phyloP scores from a whole-genome alignment of 2,113 vertebrate species.

The Nothocercus julius region DNA sequence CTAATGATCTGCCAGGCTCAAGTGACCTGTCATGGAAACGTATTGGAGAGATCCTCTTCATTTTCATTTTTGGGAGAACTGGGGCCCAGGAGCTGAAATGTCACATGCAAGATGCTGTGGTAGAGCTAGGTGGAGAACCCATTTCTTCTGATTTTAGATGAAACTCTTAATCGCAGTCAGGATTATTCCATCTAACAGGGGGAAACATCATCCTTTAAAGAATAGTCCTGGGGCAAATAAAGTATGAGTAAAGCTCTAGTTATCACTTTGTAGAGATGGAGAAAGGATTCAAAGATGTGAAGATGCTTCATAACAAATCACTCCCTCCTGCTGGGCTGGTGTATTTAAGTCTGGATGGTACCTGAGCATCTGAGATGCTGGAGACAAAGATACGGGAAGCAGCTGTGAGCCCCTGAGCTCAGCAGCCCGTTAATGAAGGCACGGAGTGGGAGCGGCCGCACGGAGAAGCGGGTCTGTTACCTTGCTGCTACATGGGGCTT shows the following conservation, averaged over 20 bases:
- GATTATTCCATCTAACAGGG: not conserved
- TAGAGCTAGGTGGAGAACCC: not conserved
- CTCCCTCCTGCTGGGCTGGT: not conserved
- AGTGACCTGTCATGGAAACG: not conserved
- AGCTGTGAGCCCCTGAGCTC: not conserved
- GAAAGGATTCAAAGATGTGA: not conserved
- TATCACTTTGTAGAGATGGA: not conserved
- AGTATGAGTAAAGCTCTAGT: not conserved
- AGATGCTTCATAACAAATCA: not conserved
- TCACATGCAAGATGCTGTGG: not conserved
- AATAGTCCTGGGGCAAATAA: not conserved
- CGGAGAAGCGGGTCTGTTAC: not conserved
- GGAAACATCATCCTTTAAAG: not conserved
- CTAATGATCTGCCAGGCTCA: not conserved
- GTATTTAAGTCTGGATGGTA: not conserved
- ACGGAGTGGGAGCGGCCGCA: not conserved
- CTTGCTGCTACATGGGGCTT: not conserved
- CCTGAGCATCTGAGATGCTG: not conserved
- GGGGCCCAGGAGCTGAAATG: not conserved
- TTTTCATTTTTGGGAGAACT: not conserved
- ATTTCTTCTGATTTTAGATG: not conserved
- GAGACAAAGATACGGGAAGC: not conserved
- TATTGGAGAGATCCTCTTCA: not conserved
- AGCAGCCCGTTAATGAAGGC: fast-evolving
- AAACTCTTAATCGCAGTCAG: not conserved